These are phyloP conservation scores for Dolichoris vasculosae DNA, from an alignment of 1,140 invertebrate genomes.

Conservation along the genomic window DNA sequence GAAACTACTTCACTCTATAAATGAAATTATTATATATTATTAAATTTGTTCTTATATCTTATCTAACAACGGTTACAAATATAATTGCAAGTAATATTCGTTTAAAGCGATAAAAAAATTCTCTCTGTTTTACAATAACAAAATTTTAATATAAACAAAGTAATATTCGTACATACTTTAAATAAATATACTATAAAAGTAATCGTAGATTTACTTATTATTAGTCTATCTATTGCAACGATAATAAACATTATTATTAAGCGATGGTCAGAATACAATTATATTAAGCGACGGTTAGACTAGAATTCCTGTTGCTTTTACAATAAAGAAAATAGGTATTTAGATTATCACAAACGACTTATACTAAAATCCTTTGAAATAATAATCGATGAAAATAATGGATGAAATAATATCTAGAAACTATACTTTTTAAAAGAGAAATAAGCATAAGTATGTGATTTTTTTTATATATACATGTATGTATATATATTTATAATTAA, in stretches of 20 bases:
- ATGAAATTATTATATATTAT: slow-evolving; percentile 29
- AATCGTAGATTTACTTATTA: slow-evolving; percentile 6
- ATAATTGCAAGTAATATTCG: slow-evolving; percentile 2
- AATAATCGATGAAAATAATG: slow-evolving; percentile 31
- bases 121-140: neutral
- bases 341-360: slow-evolving; percentile 39
- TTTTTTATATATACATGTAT: neutral
- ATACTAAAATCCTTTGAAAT: slow-evolving; percentile 33
- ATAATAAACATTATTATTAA: neutral
- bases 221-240: neutral
- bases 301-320: neutral
- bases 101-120: slow-evolving; percentile 30
- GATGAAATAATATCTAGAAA: slow-evolving; percentile 19
- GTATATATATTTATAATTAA: no score
- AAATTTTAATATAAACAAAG: neutral
- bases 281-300: neutral
- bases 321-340: neutral
- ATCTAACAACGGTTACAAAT: slow-evolving; percentile 28
- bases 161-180: neutral
- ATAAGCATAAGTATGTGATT: neutral
- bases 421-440: neutral
- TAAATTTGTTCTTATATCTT: slow-evolving; percentile 45
- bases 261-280: neutral
- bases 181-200: neutral
- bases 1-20: neutral